Evolutionary conservation across 2,888 invertebrate genomes (phyloP).

Genomic region (Galerucella pusilla): DNA sequence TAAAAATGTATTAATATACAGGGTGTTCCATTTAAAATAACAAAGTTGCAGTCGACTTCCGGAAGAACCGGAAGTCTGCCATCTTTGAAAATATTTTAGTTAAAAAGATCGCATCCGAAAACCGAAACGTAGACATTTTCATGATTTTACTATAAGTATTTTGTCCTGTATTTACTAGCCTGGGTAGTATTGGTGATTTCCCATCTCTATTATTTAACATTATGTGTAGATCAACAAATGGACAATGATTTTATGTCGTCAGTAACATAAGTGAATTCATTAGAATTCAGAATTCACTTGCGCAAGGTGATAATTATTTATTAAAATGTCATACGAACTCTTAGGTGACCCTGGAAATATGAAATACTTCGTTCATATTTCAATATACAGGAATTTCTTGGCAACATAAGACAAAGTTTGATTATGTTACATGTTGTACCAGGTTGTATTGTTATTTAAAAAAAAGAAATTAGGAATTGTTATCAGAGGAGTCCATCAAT

Average conservation of each 20-base stretch:
- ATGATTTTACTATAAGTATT: too few species aligned
- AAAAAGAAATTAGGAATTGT: neutral
- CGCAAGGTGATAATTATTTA: conserved; percentile 34
- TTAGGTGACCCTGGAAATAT: conserved; percentile 32
- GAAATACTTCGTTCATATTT: conserved; percentile 9
- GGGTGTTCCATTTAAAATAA: too few species aligned
- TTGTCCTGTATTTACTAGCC: neutral
- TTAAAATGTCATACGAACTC: conserved; percentile 39
- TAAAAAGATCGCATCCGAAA: too few species aligned
- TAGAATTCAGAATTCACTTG: conserved; percentile 30
- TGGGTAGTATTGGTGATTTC: neutral
- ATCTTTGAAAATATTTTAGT: too few species aligned
- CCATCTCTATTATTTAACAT: conserved; percentile 8
- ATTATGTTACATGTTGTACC: too few species aligned
- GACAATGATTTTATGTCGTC: conserved; percentile 21
- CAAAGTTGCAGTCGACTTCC: too few species aligned
- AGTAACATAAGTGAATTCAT: conserved; percentile 26
- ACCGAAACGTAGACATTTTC: too few species aligned
- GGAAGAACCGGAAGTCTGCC: too few species aligned
- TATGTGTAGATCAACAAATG: conserved; percentile 8
- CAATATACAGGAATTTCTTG: conserved; percentile 14
- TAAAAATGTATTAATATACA: too few species aligned
- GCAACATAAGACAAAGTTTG: neutral
- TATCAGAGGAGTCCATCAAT: neutral
- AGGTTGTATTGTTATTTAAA: too few species aligned